Conservation (phyloP, 1,140 invertebrate species). For the Saccostrea glomerata region DNA sequence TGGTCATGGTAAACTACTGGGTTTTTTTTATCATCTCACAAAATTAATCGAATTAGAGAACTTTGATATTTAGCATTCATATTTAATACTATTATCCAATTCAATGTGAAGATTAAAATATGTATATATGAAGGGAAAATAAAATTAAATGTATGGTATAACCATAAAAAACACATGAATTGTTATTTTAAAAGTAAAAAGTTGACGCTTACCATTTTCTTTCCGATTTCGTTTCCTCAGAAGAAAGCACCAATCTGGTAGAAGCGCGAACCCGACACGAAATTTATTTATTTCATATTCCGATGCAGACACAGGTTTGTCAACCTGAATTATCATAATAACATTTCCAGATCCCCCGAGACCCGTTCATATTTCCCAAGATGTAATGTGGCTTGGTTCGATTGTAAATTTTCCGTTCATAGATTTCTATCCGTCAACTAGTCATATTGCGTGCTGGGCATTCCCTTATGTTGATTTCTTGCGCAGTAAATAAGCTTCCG, state of each 20-base stretch:
- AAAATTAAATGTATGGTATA: too few species aligned
- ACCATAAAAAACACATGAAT: too few species aligned
- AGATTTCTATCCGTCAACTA: background rate
- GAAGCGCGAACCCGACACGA: background rate
- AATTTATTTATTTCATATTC: slow-evolving; percentile 27
- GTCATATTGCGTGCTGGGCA: background rate
- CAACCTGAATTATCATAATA: slow-evolving; percentile 21
- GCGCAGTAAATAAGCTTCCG: background rate
- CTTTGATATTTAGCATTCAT: too few species aligned
- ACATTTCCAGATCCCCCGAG: background rate
- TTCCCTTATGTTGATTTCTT: background rate
- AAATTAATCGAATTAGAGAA: too few species aligned
- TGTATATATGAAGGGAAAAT: too few species aligned
- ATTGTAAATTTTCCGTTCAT: background rate
- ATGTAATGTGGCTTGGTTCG: background rate
- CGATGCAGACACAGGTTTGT: background rate
- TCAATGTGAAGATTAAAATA: too few species aligned
- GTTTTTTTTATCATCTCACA: too few species aligned
- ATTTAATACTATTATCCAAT: too few species aligned
- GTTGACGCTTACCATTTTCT: background rate
- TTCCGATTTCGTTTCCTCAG: background rate
- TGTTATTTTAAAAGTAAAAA: background rate
- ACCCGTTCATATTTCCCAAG: slow-evolving; percentile 7
- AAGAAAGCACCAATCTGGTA: background rate
- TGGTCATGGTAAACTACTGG: too few species aligned